Evolutionary conservation across 2,797 vertebrate species (phyloP).

Genomic region (Epinephelus malabaricus): DNA sequence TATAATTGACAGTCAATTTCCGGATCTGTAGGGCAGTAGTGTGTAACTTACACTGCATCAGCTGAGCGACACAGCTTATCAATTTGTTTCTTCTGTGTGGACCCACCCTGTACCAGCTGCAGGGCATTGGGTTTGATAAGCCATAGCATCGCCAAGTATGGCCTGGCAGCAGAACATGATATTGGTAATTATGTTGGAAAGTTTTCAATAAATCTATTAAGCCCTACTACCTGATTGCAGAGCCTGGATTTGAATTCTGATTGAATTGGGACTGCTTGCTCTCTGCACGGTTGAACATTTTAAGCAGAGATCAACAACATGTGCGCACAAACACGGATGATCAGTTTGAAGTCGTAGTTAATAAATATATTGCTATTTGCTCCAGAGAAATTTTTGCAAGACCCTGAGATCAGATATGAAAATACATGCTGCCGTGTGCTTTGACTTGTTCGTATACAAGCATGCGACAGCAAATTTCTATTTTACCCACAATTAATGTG

Average conservation of each 20-base stretch:
- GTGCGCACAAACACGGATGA: background rate
- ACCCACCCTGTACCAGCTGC: conserved; percentile 58
- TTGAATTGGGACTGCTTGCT: background rate
- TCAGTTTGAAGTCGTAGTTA: background rate
- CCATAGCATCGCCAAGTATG: background rate
- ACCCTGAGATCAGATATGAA: background rate
- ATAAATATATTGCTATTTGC: background rate
- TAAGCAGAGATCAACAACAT: background rate
- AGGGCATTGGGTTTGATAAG: conserved; percentile 57
- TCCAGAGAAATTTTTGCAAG: background rate
- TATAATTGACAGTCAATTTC: background rate
- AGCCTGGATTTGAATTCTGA: conserved; percentile 38
- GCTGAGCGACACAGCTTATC: conserved; percentile 52
- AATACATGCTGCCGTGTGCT: background rate
- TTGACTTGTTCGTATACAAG: too few relatives aligned
- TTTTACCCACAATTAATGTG: too few relatives aligned
- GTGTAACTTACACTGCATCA: conserved; percentile 4
- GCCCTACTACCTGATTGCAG: background rate
- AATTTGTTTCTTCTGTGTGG: conserved; percentile 4
- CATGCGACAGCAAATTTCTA: too few relatives aligned
- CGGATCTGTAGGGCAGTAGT: background rate
- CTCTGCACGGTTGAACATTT: background rate
- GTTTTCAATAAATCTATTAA: conserved; percentile 45
- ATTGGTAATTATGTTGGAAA: conserved; percentile 6
- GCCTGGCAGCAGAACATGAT: conserved; percentile 20